Evolutionary conservation across 2,113 vertebrate genomes (phyloP), one percentile per base, ranked within the genome.

Genomic region (Saguinus midas): DNA sequence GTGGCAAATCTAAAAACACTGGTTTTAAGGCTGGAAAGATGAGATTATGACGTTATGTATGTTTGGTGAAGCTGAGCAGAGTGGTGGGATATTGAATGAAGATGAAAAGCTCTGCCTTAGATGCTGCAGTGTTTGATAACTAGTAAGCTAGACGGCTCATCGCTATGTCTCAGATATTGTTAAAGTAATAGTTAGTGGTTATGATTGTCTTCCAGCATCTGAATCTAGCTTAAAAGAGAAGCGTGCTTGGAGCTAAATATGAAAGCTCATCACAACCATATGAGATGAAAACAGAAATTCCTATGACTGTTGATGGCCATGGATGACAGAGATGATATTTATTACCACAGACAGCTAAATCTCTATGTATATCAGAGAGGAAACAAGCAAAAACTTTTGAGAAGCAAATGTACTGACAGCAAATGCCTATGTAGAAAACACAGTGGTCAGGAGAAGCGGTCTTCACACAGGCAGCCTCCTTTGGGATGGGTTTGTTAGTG

Each of bases 161-260:
- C 4, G 2, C 27, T 8, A 5, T 79, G 66, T 58, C 96, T 98
- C 64, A 89, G 97, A 97, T 97, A 91, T 35, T 75, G 94, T 97
- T 97, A 95, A 96, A 97, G 92, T 94, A 97, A 97, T 86, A 97
- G 97, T 96, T 98, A 98, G 98, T 97, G 97, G 83, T 75, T 97
- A 87, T 27, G 97, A 94, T 91, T 98, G 92, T 98, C 98, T 98
- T 92, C 85, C 57, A 95, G 83, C 92, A 29, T 97, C 98, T 96
- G 88, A 78, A 97, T 98, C 58, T 97, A 97, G 96, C 93, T 97
- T 98, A 97, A 97, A 98, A 94, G 13, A 57, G 87, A 90, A 95
- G 96, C 97, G 73, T 61, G 97, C 98, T 98, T 92, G 96, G 40
- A 98, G 98, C 96, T 98, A 98, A 98, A 98, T 98, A 7, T 94